A percentile compares a stretch with the other conserved stretches of the same genome.
Evolutionary conservation across 2,888 invertebrate species (phyloP).

Genomic region (Poecilobothrus nobilitatus): DNA sequence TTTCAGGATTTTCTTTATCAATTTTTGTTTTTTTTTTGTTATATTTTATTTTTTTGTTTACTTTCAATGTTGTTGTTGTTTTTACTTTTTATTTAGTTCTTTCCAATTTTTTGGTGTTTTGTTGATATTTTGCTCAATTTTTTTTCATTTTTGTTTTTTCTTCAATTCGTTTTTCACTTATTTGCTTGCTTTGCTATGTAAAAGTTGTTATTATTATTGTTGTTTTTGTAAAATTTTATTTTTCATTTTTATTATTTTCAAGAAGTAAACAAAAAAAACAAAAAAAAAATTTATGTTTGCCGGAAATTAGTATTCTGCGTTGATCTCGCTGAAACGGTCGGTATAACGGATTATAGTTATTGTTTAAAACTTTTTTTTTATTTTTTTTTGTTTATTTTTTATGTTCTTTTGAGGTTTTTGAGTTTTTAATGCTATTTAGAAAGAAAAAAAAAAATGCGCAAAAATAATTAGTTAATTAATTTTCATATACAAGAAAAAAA

Average conservation of each 20-base stretch:
- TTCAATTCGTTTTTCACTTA: background rate
- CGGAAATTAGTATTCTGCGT: slow-evolving; percentile 6
- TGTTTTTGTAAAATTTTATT: background rate
- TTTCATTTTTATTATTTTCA: background rate
- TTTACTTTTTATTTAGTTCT: background rate
- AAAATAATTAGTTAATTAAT: too few species aligned
- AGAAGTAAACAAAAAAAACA: background rate
- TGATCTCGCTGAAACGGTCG: slow-evolving; percentile 6
- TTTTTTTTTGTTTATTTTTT: too few species aligned
- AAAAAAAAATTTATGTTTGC: background rate
- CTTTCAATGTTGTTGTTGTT: too few species aligned
- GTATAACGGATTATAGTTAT: background rate
- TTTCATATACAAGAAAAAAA: too few species aligned
- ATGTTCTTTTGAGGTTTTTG: too few species aligned
- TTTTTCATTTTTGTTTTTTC: background rate
- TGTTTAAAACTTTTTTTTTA: too few species aligned
- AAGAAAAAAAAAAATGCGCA: too few species aligned
- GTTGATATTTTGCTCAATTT: too few species aligned
- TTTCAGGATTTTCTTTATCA: too few species aligned
- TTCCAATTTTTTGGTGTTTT: background rate
- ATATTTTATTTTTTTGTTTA: too few species aligned
- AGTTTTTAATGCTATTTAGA: too few species aligned
- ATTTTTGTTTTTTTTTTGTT: too few species aligned
- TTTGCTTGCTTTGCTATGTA: background rate
- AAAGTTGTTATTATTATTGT: background rate